A percentile compares a stretch with the other conserved stretches of the same genome.
These are phyloP conservation scores for Caenorhabditis elegans DNA, from an alignment of 1,140 invertebrate genomes.

Conservation along the genomic window WBcel235 BX284602.5:898001-898500, in stretches of 20 bases:
- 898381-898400: too few relatives aligned
- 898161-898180: too few relatives aligned
- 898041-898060: too few relatives aligned
- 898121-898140: too few relatives aligned
- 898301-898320: slow-evolving; percentile 73
- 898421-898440: neutral
- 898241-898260: slow-evolving; percentile 77
- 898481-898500: slow-evolving; percentile 47
- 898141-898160: too few relatives aligned
- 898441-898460: slow-evolving; percentile 68
- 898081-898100: too few relatives aligned
- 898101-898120: too few relatives aligned
- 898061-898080: too few relatives aligned
- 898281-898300: slow-evolving; percentile 69
- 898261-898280: slow-evolving; percentile 74
- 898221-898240: slow-evolving; percentile 74
- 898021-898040: too few relatives aligned
- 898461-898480: slow-evolving; percentile 69
- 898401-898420: slow-evolving; percentile 74
- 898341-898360: slow-evolving; percentile 70
- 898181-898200: too few relatives aligned
- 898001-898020: too few relatives aligned
- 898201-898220: slow-evolving; percentile 14
- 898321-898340: slow-evolving; percentile 75
- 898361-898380: too few relatives aligned